phyloP scores from a whole-genome alignment of 2,888 invertebrate genomes.

The Melanchra persicariae region DNA sequence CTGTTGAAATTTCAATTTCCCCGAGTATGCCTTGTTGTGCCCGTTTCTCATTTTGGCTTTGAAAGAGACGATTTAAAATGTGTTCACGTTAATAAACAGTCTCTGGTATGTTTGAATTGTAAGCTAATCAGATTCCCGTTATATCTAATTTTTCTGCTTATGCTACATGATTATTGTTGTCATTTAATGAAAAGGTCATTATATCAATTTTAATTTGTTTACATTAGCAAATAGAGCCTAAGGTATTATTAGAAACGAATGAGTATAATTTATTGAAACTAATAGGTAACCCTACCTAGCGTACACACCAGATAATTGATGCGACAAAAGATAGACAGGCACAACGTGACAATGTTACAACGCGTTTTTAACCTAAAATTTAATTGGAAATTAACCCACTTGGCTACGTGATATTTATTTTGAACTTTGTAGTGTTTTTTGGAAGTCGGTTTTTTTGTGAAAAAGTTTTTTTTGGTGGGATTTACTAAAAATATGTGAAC shows the following conservation, averaged over 20 bases:
- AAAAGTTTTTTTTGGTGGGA: too few relatives aligned
- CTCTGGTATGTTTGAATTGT: background rate
- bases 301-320: background rate
- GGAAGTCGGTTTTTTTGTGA: too few relatives aligned
- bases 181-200: background rate
- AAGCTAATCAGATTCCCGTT: too few relatives aligned
- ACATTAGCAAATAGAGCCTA: background rate
- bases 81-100: background rate
- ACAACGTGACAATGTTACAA: background rate
- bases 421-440: too few relatives aligned
- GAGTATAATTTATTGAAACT: background rate
- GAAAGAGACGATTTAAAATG: background rate
- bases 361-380: background rate
- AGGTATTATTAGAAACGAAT: too few relatives aligned
- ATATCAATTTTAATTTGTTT: background rate
- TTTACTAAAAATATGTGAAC: too few relatives aligned
- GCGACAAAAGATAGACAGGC: background rate
- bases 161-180: background rate
- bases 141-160: background rate
- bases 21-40: too few relatives aligned
- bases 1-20: too few relatives aligned
- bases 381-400: constrained; percentile 11
- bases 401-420: constrained; percentile 12
- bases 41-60: too few relatives aligned
- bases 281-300: background rate